These are phyloP conservation scores for Calephelis perditalis DNA, from an alignment of 2,888 invertebrate species.

Conservation along the genomic window DNA sequence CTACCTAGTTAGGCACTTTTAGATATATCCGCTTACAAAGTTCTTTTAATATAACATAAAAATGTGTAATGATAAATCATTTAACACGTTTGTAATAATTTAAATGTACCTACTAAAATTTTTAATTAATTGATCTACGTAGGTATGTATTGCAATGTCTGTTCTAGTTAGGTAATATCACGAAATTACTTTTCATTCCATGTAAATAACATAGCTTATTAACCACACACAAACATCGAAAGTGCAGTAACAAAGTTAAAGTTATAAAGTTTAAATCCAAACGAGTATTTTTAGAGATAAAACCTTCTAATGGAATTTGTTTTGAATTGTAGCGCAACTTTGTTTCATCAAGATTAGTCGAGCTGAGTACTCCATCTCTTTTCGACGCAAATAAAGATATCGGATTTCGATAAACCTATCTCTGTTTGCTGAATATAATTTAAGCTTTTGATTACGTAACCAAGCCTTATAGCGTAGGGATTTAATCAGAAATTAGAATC, in stretches of 20 bases:
- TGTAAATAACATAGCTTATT: too few relatives aligned
- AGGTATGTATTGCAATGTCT: too few relatives aligned
- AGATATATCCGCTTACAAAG: too few relatives aligned
- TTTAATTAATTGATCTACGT: too few relatives aligned
- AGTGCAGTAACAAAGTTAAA: too few relatives aligned
- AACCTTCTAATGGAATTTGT: slow-evolving; percentile 39
- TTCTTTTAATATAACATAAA: too few relatives aligned
- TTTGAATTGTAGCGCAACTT: slow-evolving; percentile 67
- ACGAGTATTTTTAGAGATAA: slow-evolving; percentile 28
- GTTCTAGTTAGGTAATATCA: too few relatives aligned
- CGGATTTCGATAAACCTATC: slow-evolving; percentile 65
- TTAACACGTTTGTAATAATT: too few relatives aligned
- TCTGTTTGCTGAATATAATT: slow-evolving; percentile 44
- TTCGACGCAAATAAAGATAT: slow-evolving; percentile 71
- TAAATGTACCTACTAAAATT: too few relatives aligned
- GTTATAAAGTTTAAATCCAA: slow-evolving; percentile 18
- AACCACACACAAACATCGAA: too few relatives aligned
- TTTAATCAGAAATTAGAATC: slow-evolving; percentile 1
- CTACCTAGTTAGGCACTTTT: too few relatives aligned
- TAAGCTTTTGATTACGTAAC: slow-evolving; percentile 9
- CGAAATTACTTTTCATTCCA: background rate
- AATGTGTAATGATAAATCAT: too few relatives aligned
- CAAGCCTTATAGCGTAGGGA: background rate
- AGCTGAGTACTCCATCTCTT: slow-evolving; percentile 61
- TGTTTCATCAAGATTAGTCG: slow-evolving; percentile 67